Evolutionary conservation across 2,113 vertebrate species (phyloP).

Genomic region (Peucedramus taeniatus): DNA sequence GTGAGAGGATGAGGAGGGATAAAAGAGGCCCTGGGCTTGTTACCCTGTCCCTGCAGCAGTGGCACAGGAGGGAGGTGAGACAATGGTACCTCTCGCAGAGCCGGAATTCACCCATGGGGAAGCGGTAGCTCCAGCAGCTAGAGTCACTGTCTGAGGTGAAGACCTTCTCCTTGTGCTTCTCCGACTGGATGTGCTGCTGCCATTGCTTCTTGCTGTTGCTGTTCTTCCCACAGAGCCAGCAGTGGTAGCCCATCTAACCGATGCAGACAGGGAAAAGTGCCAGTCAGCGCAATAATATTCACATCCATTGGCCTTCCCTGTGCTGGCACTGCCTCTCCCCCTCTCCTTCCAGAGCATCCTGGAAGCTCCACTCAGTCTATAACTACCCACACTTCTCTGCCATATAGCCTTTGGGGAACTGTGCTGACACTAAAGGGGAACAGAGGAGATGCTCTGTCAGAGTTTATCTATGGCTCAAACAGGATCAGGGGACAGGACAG

Average conservation of each 20-base stretch:
- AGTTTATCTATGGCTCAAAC: not conserved
- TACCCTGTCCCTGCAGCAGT: not conserved
- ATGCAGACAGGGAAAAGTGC: not conserved
- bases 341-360: not conserved
- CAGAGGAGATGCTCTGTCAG: not conserved
- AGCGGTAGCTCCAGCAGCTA: constrained; percentile 87
- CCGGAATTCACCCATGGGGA: constrained; percentile 84
- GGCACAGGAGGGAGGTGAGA: not conserved
- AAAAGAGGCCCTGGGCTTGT: not conserved
- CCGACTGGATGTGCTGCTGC: constrained; percentile 91
- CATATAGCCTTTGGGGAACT: not conserved
- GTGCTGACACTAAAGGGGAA: not conserved
- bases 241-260: constrained; percentile 84
- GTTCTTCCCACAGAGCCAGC: constrained; percentile 90
- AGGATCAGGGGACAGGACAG: not conserved
- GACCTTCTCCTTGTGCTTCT: constrained; percentile 95
- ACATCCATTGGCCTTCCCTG: rapidly evolving
- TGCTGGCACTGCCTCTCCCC: not conserved
- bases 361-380: not conserved
- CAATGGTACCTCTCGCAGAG: constrained; percentile 79
- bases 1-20: not conserved
- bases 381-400: not conserved
- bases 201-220: constrained; percentile 97
- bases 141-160: constrained; percentile 90
- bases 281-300: not conserved